Evolutionary conservation across 1,140 invertebrate species (phyloP).

Genomic region (Globodera ellingtonae): DNA sequence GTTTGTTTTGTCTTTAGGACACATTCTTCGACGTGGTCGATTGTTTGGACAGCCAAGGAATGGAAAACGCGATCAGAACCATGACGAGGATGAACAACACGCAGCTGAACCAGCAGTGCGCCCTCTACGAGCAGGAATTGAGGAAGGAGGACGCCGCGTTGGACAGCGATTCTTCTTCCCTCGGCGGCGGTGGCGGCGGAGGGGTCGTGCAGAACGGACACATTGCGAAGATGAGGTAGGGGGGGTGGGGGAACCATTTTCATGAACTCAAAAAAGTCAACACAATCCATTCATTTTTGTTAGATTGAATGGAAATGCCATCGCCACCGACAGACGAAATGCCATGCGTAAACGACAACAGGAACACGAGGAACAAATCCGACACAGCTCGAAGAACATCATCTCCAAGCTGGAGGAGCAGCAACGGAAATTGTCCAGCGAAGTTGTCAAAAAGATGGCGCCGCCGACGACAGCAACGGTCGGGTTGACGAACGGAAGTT

Average conservation of each 20-base stretch:
- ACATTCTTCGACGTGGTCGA: conserved; percentile 98
- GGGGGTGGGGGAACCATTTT: conserved; percentile 14
- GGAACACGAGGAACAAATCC: conserved; percentile 52
- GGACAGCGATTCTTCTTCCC: conserved; percentile 52
- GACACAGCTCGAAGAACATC: conserved; percentile 45
- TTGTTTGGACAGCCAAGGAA: conserved; percentile 89
- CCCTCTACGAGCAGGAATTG: conserved; percentile 59
- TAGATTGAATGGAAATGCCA: conserved; percentile 31
- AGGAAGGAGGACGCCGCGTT: conserved; percentile 61
- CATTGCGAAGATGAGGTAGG: conserved; percentile 48
- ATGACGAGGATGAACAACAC: conserved; percentile 57
- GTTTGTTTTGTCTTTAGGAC: conserved; percentile 74
- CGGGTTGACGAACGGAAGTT: not conserved
- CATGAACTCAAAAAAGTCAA: too few relatives aligned
- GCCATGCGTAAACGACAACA: conserved; percentile 55
- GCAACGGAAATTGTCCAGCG: conserved; percentile 6
- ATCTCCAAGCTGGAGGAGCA: conserved; percentile 26
- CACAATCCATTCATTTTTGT: not conserved
- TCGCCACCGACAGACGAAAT: conserved; percentile 49
- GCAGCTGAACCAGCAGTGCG: conserved; percentile 59
- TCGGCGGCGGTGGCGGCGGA: conserved; percentile 22
- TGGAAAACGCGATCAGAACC: conserved; percentile 72
- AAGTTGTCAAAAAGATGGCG: not conserved
- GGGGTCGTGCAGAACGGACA: conserved; percentile 24
- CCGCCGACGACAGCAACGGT: conserved; percentile 16